Base-by-base conservation (phyloP, 2,113 vertebrate species). In the Rhinoderma darwinii region DNA sequence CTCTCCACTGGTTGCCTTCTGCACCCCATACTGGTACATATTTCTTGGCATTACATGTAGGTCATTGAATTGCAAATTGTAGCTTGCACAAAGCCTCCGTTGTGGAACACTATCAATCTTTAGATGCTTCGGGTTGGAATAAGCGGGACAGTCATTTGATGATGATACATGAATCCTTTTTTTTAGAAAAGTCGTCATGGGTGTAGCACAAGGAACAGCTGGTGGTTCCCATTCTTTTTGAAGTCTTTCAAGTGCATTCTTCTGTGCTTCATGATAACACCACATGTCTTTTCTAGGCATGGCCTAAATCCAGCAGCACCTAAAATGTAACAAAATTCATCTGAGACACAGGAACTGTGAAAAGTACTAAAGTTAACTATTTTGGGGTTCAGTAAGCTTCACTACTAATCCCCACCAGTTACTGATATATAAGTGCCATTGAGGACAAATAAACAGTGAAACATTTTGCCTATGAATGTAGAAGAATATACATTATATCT, bases 171-270 rank as follows among this genome's bases (percentile, higher is more conserved):
- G 51, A 75, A 15, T 63, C 41, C 86, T 61, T 74, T 50, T 74
- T 37, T 75, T 87, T 37, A 50, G 50, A 11, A 59, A 74, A 74
- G 35, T 43, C 18, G 77, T 81, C 50, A 72, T 73, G 14, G 86
- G 86, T 44, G 78, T 87, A 25, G 70, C 66, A 50, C 86, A 74
- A 14, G 86, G 86, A 27, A 47, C 86, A 18, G 79, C 47, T 7
- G 78, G 86, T 27, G 70, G 70, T 32, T 44, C 66, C 86, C 86
- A 87, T 43, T 82, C 86, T 82, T 73, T 87, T 27, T 75, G 77
- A 37, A 87, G 37, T 27, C 79, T 82, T 37, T 74, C 77, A 15
- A 82, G 25, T 8, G 43, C 50, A 27, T 61, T 82, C n/a, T 79
- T 82, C 30, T 35, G 86, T 10, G 68, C 86, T 51, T 82, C 39